Base-by-base conservation (phyloP, 64 coral and sea anemone genomes). In the Stylophora pistillata region DNA sequence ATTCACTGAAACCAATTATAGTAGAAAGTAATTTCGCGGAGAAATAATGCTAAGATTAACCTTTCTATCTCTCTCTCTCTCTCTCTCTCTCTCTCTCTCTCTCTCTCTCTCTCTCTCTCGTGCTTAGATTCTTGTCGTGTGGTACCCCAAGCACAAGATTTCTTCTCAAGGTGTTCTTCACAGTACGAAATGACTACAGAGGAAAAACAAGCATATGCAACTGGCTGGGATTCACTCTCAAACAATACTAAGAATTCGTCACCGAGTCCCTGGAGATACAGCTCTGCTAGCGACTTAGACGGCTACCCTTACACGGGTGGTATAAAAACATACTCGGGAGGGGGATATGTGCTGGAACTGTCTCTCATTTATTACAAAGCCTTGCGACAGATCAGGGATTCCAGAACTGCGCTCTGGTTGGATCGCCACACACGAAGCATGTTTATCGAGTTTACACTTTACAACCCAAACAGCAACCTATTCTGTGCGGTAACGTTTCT, bases 391-490 rank as follows among this genome's bases (percentile, higher is more conserved):
- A 71, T 95, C 14, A 73, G 74, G 15, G 21, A 91, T 15, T 85
- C 93, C 21, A 78, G 56, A 59, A 47, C 86, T 29, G 30, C 62
- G 10, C 86, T 86, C 11, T 99, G 97, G 97, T 84, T 95, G 56
- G 97, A 99, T 55, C 76, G 57, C 21, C 84, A 81, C 23, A 90
- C 97, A 16, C 73, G 87, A 15, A 91, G 83, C 55, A 37, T 99
- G 18, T 99, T 99, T 73, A 85, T 88, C 17, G 97, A 99, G 58
- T 82, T 92, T 47, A 95, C 87, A 23, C 21, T 99, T 15, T 99
- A 95, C 76, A 99, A 99, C 70, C 97, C 97, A 17, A 92, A 92
- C 15, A 95, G 87, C 30, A 99, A 99, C 56, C 65, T 99, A 7
- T 99, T 99, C 75, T 93, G 82, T 33, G 88, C 94, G 3, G 74